Base-by-base conservation (phyloP, 1,140 invertebrate genomes). In the Paraescarpia echinospica region DNA sequence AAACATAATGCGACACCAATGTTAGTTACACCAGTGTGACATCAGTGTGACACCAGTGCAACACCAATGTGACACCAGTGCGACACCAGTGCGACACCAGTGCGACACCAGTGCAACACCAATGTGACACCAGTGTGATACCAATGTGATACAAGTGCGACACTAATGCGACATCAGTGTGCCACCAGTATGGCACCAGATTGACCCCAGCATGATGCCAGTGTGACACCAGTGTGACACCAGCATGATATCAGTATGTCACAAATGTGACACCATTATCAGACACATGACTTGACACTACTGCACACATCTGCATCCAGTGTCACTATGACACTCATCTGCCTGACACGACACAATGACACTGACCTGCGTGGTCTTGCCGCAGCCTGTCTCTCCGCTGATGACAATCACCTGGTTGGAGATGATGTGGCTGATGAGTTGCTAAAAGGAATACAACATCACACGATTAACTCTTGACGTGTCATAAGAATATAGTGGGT, bases 381-480 rank as follows among this genome's bases (percentile, higher is more conserved):
- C 95, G 95, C 96, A 96, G 18, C 96, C 96, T 89, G 96, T 96
- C 92, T 96, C 96, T 35, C 96, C 96, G 93, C 95, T 95, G 89
- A 96, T 94, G 1, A 96, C 95, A 22, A 95, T 92, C n/a, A 96
- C 95, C 92, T 96, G 95, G 92, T 95, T 95, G 0, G 92, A 89
- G 31, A 92, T 34, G 12, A 96, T 93, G 12, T 93, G 88, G 77
- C 94, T 35, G 18, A 95, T 35, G 48, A 96, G 93, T 93, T 94
- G 93, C 22, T 97, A n/a, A 6, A 77, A 27, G 22, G 1, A 77
- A 77, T 0, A 77, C 59, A 18, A 77, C 59, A 77, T 77, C 8
- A 77, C 59, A 77, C 27, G 22, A 27, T 27, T 77, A 77, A 18
- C 59, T n/a, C n/a, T 6, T 41, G 41, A 41, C 41, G 12, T 41